Percentiles rank a stretch among this genome's conserved stretches.
Evolutionary conservation across 2,888 invertebrate species (phyloP).

Genomic region (Suillia variegata): DNA sequence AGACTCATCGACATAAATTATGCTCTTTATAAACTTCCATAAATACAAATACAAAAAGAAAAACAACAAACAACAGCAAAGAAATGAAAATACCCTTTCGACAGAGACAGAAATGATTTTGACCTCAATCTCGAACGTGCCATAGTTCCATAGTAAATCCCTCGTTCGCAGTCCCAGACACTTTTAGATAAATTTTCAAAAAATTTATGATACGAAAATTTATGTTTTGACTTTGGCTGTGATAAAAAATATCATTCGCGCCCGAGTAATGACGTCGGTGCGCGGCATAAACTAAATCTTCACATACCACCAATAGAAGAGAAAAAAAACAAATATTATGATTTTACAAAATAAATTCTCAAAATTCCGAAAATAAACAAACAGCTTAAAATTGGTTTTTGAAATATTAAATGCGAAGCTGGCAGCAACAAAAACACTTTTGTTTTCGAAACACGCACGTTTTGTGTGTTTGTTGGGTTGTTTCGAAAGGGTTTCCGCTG

Average conservation of each 20-base stretch:
- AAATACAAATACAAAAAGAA: neutral
- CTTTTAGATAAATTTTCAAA: neutral
- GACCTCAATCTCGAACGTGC: neutral
- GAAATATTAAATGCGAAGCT: no score
- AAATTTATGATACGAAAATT: neutral
- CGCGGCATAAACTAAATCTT: no score
- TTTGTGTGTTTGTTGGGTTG: no score
- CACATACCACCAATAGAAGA: no score
- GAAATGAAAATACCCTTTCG: neutral
- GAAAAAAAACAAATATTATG: no score
- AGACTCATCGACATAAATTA: no score
- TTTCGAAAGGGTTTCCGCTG: no score
- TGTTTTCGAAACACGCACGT: no score
- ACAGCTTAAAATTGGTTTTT: no score
- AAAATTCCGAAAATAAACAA: no score
- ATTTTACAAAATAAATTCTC: no score
- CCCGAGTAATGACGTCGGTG: neutral
- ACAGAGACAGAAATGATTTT: neutral
- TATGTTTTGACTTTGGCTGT: conserved; percentile 1
- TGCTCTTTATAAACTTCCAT: neutral
- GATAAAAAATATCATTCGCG: neutral
- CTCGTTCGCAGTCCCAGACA: neutral
- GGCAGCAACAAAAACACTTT: no score
- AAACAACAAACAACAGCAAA: neutral
- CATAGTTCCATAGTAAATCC: neutral